Evolutionary conservation across 2,797 vertebrate species (phyloP), one percentile per base, ranked within the genome.

Genomic region (Meriones psammophilus): DNA sequence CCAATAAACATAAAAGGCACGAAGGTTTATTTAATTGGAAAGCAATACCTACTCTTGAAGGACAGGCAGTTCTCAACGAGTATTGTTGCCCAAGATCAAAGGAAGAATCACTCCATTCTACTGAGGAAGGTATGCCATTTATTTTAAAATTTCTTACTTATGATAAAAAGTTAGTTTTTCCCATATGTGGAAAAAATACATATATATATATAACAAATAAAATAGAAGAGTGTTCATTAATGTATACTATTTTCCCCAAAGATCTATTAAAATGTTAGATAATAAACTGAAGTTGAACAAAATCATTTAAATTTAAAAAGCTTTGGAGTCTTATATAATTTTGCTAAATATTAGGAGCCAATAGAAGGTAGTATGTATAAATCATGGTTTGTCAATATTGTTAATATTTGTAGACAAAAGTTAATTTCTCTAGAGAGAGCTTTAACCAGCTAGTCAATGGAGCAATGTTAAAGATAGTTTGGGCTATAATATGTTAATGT

Each of bases 41-140:
- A 17, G 46, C 73, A 54, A 54, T 96, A 93, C 94, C 95, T 66
- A 74, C 62, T 90, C 97, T 97, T 1, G 90, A 95, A 18, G 98
- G 99, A 66, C 98, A 99, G 97, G 98, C 99, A 95, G 97, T 98
- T 87, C 97, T 98, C 76, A 74, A 96, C 26, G 94, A 98, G 33
- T 94, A 90, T 62, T 88, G 92, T 94, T 89, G 92, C 93, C 78
- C 94, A 92, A 94, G 69, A 36, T 88, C 98, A 95, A 90, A 93
- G 8, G 92, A 98, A 93, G 97, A 98, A 91, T 92, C 98, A 15
- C 73, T 96, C 33, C 96, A 91, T 93, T 95, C 93, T 69, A 28
- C 94, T 96, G 96, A 79, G 91, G 91, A 97, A 98, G 98, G 99
- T 99, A 98, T 96, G 92, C 26, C 88, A 56, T 50, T 86, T 28